phyloP scores from a whole-genome alignment of 2,797 vertebrate species.

The Denticeps clupeoides region DNA sequence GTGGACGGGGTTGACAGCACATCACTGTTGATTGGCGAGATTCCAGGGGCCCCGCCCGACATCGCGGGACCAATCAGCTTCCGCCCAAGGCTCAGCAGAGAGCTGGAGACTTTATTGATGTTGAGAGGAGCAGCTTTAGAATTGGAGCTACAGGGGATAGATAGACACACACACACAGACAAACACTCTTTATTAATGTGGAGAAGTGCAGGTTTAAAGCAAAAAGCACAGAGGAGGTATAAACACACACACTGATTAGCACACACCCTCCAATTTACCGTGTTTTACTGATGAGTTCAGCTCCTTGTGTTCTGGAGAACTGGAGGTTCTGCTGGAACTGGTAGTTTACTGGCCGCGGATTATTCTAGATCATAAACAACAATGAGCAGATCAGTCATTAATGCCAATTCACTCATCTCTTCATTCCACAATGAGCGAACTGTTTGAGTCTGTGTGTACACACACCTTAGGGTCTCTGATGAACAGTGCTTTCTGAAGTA shows the following conservation, averaged over 20 bases:
- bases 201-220: too few species aligned
- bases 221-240: neutral
- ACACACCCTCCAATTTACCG: constrained; percentile 56
- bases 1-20: constrained; percentile 33
- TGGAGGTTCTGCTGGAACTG: constrained; percentile 96
- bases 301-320: constrained; percentile 90
- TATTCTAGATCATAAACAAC: constrained; percentile 61
- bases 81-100: constrained; percentile 84
- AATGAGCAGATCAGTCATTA: neutral
- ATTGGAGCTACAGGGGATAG: constrained; percentile 39
- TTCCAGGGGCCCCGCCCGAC: constrained; percentile 40
- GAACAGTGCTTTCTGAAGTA: constrained; percentile 94
- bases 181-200: too few species aligned
- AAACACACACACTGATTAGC: neutral
- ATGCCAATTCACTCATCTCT: neutral
- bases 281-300: constrained; percentile 85
- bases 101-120: constrained; percentile 96
- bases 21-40: constrained; percentile 52
- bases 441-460: constrained; percentile 1
- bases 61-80: constrained; percentile 86
- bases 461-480: constrained; percentile 96
- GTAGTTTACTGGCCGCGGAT: constrained; percentile 85
- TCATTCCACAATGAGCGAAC: too few species aligned
- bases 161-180: neutral
- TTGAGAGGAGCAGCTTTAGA: constrained; percentile 76